Base-by-base conservation (phyloP, 2,888 invertebrate genomes). In the Drosophila niveifrons region DNA sequence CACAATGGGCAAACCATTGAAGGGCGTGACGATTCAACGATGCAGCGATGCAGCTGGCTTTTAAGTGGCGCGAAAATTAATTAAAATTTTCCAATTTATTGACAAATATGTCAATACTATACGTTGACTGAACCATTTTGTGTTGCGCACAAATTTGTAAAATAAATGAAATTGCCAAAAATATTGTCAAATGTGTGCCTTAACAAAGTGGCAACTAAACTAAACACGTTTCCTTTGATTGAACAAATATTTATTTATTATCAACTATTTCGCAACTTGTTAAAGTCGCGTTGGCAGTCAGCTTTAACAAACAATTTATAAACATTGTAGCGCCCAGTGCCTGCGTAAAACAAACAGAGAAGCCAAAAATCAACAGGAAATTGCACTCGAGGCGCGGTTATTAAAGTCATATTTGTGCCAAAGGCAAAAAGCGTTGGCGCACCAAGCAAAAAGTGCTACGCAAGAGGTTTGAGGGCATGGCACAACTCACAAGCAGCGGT, bases 51-150 rank as follows among this genome's bases (percentile, higher is more conserved):
- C 63, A 58, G 59, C 63, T 46, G 62, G 44, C 59, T 70, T 83
- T 88, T 79, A 88, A 82, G 88, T 88, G 82, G 86, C 82, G 88
- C 80, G 86, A 88, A 85, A 82, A 82, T 88, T 82, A 88, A 82
- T 88, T 88, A 85, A 85, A 82, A 82, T 88, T 70, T 85, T 67
- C 70, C 66, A 79, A 85, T 79, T 76, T 82, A 88, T 82, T 82
- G 88, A 82, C 85, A 82, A 78, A 87, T 84, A 72, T 84, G 78
- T 72, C 88, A 82, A 64, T 71, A 67, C 34, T 23, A 31, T 44
- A 31, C 55, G 55, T 44, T 55, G 29, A 55, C 29, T 64, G 56
- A 61, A 31, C 10, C 29, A 17, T 46, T 43, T 71, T 55, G 9
- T 29, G 28, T 58, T 48, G 11, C 36, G 1, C n/a, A 36, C 36